phyloP scores from a whole-genome alignment of 2,888 invertebrate species.

The Stenichneumon culpator region DNA sequence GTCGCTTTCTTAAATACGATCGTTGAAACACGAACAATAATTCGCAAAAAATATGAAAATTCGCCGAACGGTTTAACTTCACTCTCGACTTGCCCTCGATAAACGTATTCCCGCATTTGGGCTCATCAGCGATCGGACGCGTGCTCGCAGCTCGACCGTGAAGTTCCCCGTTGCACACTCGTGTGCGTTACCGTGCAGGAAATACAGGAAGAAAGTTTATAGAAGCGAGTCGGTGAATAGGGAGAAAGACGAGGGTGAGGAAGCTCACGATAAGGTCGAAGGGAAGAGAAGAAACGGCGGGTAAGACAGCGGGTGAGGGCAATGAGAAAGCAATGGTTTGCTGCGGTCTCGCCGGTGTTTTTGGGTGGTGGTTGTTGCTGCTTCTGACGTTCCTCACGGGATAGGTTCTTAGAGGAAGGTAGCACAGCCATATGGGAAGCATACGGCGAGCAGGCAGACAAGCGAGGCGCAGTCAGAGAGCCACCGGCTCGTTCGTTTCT shows the following conservation, averaged over 20 bases:
- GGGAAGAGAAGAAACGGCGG: slow-evolving; percentile 54
- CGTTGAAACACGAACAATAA: no score
- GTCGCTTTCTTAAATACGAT: not conserved
- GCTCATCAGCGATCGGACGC: slow-evolving; percentile 59
- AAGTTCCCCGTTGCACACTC: slow-evolving; percentile 19
- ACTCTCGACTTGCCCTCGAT: not conserved
- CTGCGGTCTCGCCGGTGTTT: slow-evolving; percentile 26
- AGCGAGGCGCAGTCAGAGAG: slow-evolving; percentile 65
- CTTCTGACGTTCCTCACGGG: slow-evolving; percentile 56
- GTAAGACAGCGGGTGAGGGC: slow-evolving; percentile 60
- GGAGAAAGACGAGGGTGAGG: slow-evolving; percentile 21
- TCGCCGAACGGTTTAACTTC: not conserved
- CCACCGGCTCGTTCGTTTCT: slow-evolving; percentile 59
- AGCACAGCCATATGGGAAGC: slow-evolving; percentile 83
- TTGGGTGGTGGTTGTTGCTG: slow-evolving; percentile 51
- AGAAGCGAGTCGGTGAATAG: slow-evolving; percentile 25
- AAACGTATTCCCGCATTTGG: slow-evolving; percentile 2
- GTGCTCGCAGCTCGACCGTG: slow-evolving; percentile 56
- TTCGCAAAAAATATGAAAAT: not conserved
- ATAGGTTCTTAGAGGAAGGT: slow-evolving; percentile 74
- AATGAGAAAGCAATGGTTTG: slow-evolving; percentile 66
- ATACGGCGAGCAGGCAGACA: slow-evolving; percentile 83
- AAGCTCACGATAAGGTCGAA: slow-evolving; percentile 54
- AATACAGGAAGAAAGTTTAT: slow-evolving; percentile 23
- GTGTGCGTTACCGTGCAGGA: slow-evolving; percentile 7